These are phyloP conservation scores for Nephrotoma appendiculata DNA, from an alignment of 2,888 invertebrate species.

Conservation along the genomic window DNA sequence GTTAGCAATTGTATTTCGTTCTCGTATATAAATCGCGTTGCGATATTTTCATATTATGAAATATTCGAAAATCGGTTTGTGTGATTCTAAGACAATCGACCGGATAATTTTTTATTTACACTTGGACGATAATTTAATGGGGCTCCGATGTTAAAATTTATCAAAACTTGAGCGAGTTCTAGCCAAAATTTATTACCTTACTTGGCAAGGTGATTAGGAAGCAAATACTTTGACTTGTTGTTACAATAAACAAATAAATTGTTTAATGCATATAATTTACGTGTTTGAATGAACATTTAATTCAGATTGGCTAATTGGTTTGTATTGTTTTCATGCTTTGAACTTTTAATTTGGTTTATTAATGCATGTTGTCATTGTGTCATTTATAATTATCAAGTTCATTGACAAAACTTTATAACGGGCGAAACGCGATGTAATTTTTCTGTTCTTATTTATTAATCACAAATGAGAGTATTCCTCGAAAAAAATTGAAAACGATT, in stretches of 20 bases:
- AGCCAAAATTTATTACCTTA: not conserved
- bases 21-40: not conserved
- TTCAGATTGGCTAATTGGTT: too few species aligned
- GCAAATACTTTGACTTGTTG: not conserved
- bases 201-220: not conserved
- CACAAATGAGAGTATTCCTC: too few species aligned
- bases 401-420: too few species aligned
- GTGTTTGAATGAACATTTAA: not conserved
- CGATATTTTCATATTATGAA: not conserved
- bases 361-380: too few species aligned
- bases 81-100: not conserved
- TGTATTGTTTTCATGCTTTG: not conserved
- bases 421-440: too few species aligned
- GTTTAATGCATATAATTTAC: not conserved
- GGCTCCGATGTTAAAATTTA: too few species aligned
- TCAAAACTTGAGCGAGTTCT: too few species aligned
- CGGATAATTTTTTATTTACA: not conserved
- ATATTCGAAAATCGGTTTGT: not conserved
- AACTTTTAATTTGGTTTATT: not conserved
- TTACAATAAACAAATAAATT: not conserved
- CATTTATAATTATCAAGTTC: too few species aligned
- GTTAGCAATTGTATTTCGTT: not conserved
- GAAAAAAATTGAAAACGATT: too few species aligned
- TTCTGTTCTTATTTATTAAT: too few species aligned
- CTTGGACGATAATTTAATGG: not conserved